Evolutionary conservation across 2,797 vertebrate genomes (phyloP), one percentile per base, ranked within the genome.

Genomic region (Tinamus major): DNA sequence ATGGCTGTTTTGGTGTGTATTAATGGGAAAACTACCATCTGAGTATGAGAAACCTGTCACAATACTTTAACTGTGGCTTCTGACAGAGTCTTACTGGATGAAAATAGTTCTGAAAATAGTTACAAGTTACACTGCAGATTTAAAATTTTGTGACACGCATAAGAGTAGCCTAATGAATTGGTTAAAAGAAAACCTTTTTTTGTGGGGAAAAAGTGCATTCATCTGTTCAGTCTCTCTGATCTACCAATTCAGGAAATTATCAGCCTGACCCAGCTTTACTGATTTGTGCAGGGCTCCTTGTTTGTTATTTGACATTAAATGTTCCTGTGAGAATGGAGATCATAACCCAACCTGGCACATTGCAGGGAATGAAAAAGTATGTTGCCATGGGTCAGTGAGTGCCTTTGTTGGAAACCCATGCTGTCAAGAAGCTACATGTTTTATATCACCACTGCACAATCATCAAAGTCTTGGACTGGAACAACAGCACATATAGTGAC

Each of bases 401-500:
- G 42, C 24, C 63, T 92, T 92, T 92, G 87, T 70, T 61, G 39
- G 61, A 81, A 95, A 93, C 71, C 59, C 59, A 33, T 59, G 37
- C 49, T 46, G 42, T 23, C 87, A 81, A 56, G 72, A 86, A 81
- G 69, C 6, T 49, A n/a, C 49, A 26, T 9, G 35, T 26, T 89
- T 89, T 77, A 37, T 87, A 89, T 55, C 0, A 0, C 41, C 62
- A 35, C 70, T 72, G 31, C 35, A 81, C 69, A 69, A 41, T 58
- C 62, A 83, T 72, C 84, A 80, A 85, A 87, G 59, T 19, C 46
- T 87, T 79, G 27, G 67, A 91, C 15, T 49, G 74, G 55, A 83
- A 72, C 29, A 93, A 79, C 78, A 94, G 18, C 10, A 21, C 9
- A 31, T 0, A 4, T 31, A 81, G 31, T 0, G 1, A 81, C 53